Evolutionary conservation across 1,140 invertebrate species (phyloP), one percentile per base, ranked within the genome.

Genomic region (Bradysia coprophila): DNA sequence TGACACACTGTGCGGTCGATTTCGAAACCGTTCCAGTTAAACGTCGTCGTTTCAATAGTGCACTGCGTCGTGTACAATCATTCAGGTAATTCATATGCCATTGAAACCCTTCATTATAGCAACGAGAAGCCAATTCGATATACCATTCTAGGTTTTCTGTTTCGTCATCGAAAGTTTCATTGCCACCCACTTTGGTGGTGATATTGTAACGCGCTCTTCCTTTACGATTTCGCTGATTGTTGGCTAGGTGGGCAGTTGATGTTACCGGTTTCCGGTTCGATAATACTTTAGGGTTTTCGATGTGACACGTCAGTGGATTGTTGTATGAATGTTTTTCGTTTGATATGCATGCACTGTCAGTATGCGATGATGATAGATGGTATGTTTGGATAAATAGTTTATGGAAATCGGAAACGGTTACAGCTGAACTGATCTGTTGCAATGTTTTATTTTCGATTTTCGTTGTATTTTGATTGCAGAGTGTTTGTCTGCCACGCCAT

Each of bases 81-180:
- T 38, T 18, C 5, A 38, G 36, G 36, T 38, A 18, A 38, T 38
- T 38, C 18, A 38, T 18, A 38, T 38, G 36, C 36, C 4, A 38
- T 18, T 38, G 10, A 18, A 38, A 38, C 9, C 36, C 36, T 18
- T 38, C 18, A 18, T 18, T 6, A 19, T 19, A 38, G 16, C 36
- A 38, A 18, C 18, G n/a, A 5, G 36, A 38, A 38, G 36, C 36
- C 36, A 38, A 38, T 38, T 38, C 15, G 21, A 38, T 38, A 20
- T 38, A 38, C 36, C 36, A 38, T 19, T 38, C 36, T 38, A 18
- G 3, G 36, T 4, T 18, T 18, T 38, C 18, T 6, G 18, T 38
- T 10, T 38, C 18, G 36, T 38, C 18, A 20, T 19, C 4, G 11
- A 20, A 20, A 20, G 5, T 19, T 10, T 38, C 18, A 10, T 20